Conservation (phyloP, 2,888 invertebrate species). For the Tipula lateralis region DNA sequence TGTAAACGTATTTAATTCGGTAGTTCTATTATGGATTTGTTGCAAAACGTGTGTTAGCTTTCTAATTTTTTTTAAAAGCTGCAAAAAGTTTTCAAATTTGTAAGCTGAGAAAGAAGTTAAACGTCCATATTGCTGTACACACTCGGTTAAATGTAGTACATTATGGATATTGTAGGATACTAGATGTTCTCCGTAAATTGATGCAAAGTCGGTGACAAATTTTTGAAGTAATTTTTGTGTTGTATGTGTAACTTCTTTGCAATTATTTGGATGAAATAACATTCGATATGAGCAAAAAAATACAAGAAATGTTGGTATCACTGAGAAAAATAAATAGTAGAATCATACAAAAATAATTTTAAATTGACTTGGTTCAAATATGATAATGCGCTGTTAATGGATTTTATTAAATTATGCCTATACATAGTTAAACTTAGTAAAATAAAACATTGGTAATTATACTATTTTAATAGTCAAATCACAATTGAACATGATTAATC, state of each 20-base stretch:
- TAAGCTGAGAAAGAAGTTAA: background rate
- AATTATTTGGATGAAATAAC: background rate
- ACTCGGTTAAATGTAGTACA: background rate
- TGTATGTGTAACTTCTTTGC: background rate
- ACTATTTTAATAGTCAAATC: no score
- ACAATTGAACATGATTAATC: no score
- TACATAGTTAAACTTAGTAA: no score
- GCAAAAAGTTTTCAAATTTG: background rate
- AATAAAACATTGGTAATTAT: no score
- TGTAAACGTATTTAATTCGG: background rate
- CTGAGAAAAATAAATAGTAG: no score
- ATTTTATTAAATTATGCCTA: no score
- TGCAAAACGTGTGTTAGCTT: background rate
- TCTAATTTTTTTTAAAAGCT: background rate
- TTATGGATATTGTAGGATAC: background rate
- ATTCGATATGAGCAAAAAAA: background rate
- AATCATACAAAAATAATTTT: no score
- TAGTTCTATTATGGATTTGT: background rate
- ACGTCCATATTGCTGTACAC: background rate
- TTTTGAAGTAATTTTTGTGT: background rate
- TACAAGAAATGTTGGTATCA: background rate
- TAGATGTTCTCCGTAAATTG: background rate
- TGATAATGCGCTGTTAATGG: no score
- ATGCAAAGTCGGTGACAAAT: background rate
- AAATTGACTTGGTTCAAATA: no score